Conservation (phyloP, 2,797 vertebrate species). For the Anguilla pacifica region DNA sequence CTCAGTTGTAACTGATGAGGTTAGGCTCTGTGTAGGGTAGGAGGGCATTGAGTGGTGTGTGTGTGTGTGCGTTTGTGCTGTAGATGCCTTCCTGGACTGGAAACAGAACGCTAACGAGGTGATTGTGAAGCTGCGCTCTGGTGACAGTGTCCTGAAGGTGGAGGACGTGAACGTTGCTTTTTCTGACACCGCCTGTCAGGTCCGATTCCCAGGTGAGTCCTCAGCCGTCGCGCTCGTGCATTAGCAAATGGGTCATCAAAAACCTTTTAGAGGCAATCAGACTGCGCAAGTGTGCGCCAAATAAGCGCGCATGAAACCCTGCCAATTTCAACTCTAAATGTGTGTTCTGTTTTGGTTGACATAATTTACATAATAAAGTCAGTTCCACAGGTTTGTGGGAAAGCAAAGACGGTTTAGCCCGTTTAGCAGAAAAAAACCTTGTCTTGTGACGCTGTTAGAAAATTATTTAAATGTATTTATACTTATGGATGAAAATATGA, state of each 20-base stretch:
- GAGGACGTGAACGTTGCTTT: slow-evolving; percentile 85
- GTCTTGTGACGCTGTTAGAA: background rate
- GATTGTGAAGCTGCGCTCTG: slow-evolving; percentile 85
- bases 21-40: background rate
- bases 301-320: background rate
- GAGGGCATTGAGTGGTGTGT: slow-evolving; percentile 36
- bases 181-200: slow-evolving; percentile 85
- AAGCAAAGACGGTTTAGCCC: background rate
- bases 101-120: slow-evolving; percentile 92
- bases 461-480: background rate
- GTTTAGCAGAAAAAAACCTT: background rate
- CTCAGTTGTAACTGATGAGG: background rate
- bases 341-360: background rate
- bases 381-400: background rate
- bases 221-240: background rate
- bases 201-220: slow-evolving; percentile 77
- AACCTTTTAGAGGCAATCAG: background rate
- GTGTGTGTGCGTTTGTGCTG: slow-evolving; percentile 22
- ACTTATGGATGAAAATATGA: background rate
- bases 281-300: background rate
- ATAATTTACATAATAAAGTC: background rate
- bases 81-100: slow-evolving; percentile 94
- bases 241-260: background rate
- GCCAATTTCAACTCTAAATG: background rate
- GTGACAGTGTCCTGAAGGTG: slow-evolving; percentile 72